Conservation (phyloP, 2,888 invertebrate genomes). For the Creontiades dilutus region DNA sequence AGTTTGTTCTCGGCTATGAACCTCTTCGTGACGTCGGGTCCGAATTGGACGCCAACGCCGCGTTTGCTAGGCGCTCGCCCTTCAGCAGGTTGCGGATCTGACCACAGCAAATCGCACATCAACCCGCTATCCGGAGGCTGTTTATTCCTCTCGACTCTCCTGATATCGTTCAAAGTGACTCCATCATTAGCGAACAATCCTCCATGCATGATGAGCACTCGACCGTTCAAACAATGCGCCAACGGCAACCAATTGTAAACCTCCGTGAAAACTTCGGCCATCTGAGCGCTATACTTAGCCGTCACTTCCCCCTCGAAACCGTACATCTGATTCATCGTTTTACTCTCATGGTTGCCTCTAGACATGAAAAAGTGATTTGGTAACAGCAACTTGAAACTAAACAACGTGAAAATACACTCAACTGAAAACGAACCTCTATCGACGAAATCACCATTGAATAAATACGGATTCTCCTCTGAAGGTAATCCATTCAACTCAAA, state of each 20-base stretch:
- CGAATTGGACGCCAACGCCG: slow-evolving; percentile 99
- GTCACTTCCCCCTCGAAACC: slow-evolving; percentile 99
- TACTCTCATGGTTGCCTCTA: slow-evolving; percentile 99
- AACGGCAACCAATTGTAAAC: slow-evolving; percentile 98
- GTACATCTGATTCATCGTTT: slow-evolving; percentile 99
- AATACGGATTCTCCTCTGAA: slow-evolving; percentile 95
- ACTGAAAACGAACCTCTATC: slow-evolving; percentile 99
- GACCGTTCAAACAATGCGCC: slow-evolving; percentile 94
- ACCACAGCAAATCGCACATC: slow-evolving; percentile 99
- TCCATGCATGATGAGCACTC: slow-evolving; percentile 94
- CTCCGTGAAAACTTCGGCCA: slow-evolving; percentile 98
- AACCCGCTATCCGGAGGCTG: slow-evolving; percentile 91
- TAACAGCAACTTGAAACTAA: slow-evolving; percentile 96
- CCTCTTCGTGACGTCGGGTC: slow-evolving; percentile 94
- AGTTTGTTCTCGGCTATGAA: slow-evolving; percentile 92
- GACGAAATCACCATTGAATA: slow-evolving; percentile 99
- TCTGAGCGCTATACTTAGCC: slow-evolving; percentile 94
- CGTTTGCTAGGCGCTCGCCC: slow-evolving; percentile 96
- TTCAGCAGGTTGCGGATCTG: slow-evolving; percentile 94
- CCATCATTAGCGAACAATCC: slow-evolving; percentile 96
- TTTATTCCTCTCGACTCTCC: slow-evolving; percentile 92
- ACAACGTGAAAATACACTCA: slow-evolving; percentile 98
- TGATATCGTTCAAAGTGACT: slow-evolving; percentile 95
- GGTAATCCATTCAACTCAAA: slow-evolving; percentile 98
- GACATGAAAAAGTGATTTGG: slow-evolving; percentile 99